Base-by-base conservation (phyloP, 2,797 vertebrate species). In the Spinus pinus region DNA sequence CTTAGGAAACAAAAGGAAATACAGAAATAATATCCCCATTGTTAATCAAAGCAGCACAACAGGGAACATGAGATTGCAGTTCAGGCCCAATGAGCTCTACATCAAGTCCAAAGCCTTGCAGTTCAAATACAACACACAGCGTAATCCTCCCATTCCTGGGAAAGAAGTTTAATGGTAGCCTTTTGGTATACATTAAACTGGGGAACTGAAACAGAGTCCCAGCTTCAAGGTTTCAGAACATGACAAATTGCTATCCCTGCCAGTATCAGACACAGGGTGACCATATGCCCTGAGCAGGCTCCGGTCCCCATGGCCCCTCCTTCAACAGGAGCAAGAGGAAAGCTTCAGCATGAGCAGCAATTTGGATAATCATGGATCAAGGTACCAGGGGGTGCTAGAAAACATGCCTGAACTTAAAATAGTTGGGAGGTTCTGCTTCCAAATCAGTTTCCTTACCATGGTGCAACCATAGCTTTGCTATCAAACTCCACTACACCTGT, bases 101-200 rank as follows among this genome's bases (percentile, higher is more conserved):
- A 56, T 50, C 12, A 53, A 35, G 41, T 42, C 41, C 41, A 42
- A 42, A 42, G 28, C 37, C 8, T 54, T 81, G 20, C 24, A 24
- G n/a, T 65, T 75, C 79, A 84, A 35, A 46, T 71, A 35, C 10
- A 56, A 3, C 19, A 24, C 17, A 23, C 20, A 21, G 39, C 22
- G 19, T 47, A 71, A 74, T 14, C 0, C 0, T 50, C 22, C 11
- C 2, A 4, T 46, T 88, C 23, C 39, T 33, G 28, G 44, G 10
- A 66, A 80, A 80, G 7, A 21, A 37, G 25, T 70, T 66, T 69
- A n/a, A n/a, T 25, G 9, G 25, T 8, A 72, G 5, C 5, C 11
- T 57, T 81, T 60, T 73, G 47, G 13, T 15, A 19, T 18, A 37
- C 33, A 16, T 53, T 64, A 16, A 57, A 25, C 9, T 50, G 22